Evolutionary conservation across 2,113 vertebrate species (phyloP), one percentile per base, ranked within the genome.

Genomic region (Leuciscus idus): DNA sequence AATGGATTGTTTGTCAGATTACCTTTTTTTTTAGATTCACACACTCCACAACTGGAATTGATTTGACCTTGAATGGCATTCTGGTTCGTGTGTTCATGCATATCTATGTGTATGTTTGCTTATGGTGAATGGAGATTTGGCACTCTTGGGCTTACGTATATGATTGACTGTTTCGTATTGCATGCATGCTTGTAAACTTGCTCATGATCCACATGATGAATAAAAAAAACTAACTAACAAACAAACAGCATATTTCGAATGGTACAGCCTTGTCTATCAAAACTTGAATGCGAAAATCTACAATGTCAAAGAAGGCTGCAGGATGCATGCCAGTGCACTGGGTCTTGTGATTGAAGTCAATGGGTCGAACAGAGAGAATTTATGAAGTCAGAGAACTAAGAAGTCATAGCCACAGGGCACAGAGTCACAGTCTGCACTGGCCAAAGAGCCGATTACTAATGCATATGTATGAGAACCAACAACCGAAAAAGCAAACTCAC

Each of bases 1-100:
- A 90, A 94, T 94, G 90, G 80, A 93, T 91, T 88, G 87, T 86
- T 59, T 75, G 55, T 52, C 26, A 70, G 55, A 66, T 50, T 80
- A 70, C 28, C 50, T 64, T 46, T 43, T 43, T 43, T 43, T 43
- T 43, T 8, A 64, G 62, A 80, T 74, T 73, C 57, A 61, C 17
- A 12, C 50, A 52, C 43, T 64, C 68, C 66, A 61, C 33, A 73
- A 39, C 52, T 48, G 12, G 50, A 48, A 83, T 26, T 61, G 74
- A 83, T 78, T 55, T 33, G 70, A 64, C 46, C 50, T 28, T 15
- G 57, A 76, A 76, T 26, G 72, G 21, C 36, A 28, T 52, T 83
- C 6, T 52, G 55, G 57, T 28, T 33, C 5, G 50, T 36, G 43
- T 33, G 59, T 72, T 6, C 13, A n/a, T 72, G 74, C 23, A 66